Percentiles rank a stretch among this genome's conserved stretches.
These are phyloP conservation scores for Zaprionus taronus DNA, from an alignment of 1,140 invertebrate genomes.

Conservation along the genomic window DNA sequence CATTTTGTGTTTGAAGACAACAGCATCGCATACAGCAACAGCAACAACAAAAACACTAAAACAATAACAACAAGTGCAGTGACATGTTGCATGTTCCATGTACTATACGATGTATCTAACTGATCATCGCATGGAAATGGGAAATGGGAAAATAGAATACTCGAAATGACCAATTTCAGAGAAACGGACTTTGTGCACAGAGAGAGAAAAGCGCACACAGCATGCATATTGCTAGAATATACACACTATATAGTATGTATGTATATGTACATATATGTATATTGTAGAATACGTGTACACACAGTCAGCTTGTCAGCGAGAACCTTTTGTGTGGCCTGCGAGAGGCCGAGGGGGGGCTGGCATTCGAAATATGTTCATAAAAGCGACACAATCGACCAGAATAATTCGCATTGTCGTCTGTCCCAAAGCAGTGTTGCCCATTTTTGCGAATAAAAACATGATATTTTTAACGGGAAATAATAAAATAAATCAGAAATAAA, in stretches of 20 bases:
- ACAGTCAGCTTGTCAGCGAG: not conserved
- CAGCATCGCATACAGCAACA: slow-evolving; percentile 28
- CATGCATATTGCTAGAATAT: slow-evolving; percentile 5
- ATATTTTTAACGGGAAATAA: not conserved
- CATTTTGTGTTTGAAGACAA: slow-evolving; percentile 54
- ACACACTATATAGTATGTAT: slow-evolving; percentile 6
- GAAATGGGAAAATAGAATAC: slow-evolving; percentile 6
- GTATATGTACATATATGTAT: not conserved
- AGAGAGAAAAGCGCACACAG: not conserved
- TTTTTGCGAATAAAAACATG: not conserved
- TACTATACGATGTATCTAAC: slow-evolving; percentile 12
- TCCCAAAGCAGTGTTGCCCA: not conserved
- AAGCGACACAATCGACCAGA: slow-evolving; percentile 58
- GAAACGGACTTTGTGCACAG: not conserved
- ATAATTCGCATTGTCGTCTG: slow-evolving; percentile 61
- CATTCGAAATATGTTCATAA: slow-evolving; percentile 64
- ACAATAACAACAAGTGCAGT: slow-evolving; percentile 29
- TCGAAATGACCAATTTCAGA: slow-evolving; percentile 10
- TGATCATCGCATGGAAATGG: slow-evolving; percentile 33
- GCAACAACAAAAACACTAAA: slow-evolving; percentile 28
- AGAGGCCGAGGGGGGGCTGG: slow-evolving; percentile 23
- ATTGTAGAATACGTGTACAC: not conserved
- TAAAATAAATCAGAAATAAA: not conserved
- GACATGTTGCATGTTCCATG: slow-evolving; percentile 18
- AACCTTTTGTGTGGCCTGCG: slow-evolving; percentile 19